These are phyloP conservation scores for Conopomorpha cramerella DNA, from an alignment of 1,140 invertebrate species.

Conservation along the genomic window DNA sequence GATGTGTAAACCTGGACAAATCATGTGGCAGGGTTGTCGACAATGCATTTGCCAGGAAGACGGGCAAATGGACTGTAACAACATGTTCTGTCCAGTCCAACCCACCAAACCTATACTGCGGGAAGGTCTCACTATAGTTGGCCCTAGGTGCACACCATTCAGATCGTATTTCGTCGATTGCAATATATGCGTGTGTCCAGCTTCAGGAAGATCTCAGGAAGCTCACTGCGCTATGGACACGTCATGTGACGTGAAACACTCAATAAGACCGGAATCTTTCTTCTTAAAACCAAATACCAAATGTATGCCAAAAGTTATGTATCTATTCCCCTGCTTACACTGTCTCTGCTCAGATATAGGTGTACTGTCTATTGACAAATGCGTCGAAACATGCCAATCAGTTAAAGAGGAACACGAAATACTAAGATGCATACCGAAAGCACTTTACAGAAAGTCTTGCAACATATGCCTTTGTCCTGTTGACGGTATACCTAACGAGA, in stretches of 20 bases:
- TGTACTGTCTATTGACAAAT: constrained; percentile 23
- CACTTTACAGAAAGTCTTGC: constrained; percentile 19
- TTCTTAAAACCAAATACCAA: constrained; percentile 10
- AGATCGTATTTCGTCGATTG: constrained; percentile 36
- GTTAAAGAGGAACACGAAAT: not conserved
- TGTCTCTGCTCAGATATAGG: constrained; percentile 38
- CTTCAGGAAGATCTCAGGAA: constrained; percentile 19
- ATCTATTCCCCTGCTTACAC: constrained; percentile 30
- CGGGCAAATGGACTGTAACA: constrained; percentile 23
- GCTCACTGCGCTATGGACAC: constrained; percentile 25
- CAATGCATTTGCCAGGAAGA: constrained; percentile 31
- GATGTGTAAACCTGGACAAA: constrained; percentile 21
- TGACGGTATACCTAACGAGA: not conserved
- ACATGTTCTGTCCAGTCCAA: constrained; percentile 13
- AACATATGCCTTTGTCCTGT: not conserved
- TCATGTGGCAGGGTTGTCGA: constrained; percentile 25
- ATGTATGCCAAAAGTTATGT: constrained; percentile 40
- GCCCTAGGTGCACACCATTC: constrained; percentile 26
- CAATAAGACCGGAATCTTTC: constrained; percentile 4
- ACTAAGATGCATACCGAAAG: constrained; percentile 20
- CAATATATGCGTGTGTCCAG: constrained; percentile 33
- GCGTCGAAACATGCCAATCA: constrained; percentile 24
- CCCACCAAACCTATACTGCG: not conserved
- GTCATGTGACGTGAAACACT: too few species aligned
- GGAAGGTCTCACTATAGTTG: constrained; percentile 7